phyloP scores from a whole-genome alignment of 2,113 vertebrate species.

The Callipepla californica region DNA sequence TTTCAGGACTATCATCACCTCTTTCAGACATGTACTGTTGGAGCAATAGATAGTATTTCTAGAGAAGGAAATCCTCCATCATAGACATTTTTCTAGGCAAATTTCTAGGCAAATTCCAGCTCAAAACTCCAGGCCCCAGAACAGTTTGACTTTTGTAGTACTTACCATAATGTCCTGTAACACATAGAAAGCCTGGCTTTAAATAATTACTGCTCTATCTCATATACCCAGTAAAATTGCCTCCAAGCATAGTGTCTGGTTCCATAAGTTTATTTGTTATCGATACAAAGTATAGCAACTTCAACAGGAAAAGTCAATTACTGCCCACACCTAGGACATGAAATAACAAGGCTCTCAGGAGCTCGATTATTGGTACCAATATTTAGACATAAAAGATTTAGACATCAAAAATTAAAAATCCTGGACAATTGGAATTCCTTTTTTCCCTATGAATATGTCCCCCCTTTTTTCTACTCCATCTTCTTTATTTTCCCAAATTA shows the following conservation, averaged over 20 bases:
- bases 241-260: background rate
- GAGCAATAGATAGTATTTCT: background rate
- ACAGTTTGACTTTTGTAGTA: background rate
- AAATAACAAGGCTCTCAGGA: background rate
- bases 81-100: background rate
- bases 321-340: background rate
- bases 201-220: background rate
- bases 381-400: too few species aligned
- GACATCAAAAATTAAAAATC: background rate
- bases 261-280: background rate
- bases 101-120: background rate
- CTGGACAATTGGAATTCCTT: background rate
- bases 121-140: background rate
- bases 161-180: background rate
- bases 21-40: background rate
- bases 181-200: background rate
- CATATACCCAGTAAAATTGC: background rate
- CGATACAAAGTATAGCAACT: background rate
- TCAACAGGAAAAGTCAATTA: background rate
- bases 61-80: rapidly evolving
- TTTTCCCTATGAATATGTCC: background rate
- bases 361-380: background rate
- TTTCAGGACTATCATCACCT: background rate
- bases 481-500: background rate
- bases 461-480: rapidly evolving